Evolutionary conservation across 2,113 vertebrate genomes (phyloP).

Genomic region (Diglossa brunneiventris): DNA sequence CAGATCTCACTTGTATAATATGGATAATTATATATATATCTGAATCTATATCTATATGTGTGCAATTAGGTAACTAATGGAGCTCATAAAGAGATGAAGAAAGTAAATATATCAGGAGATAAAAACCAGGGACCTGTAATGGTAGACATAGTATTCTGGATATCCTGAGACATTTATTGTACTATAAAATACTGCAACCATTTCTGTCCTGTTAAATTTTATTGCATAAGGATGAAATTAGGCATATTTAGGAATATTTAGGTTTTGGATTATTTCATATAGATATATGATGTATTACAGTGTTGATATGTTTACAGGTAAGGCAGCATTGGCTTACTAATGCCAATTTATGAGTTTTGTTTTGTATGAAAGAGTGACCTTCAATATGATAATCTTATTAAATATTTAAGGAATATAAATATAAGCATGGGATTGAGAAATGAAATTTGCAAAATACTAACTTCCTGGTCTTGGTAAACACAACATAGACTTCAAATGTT

Average conservation of each 20-base stretch:
- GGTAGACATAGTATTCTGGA: not conserved
- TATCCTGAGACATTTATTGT: not conserved
- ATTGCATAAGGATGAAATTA: not conserved
- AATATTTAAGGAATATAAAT: not conserved
- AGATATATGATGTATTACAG: not conserved
- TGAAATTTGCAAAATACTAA: not conserved
- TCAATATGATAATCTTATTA: not conserved
- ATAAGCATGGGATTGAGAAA: not conserved
- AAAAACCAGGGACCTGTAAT: not conserved
- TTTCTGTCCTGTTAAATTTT: not conserved
- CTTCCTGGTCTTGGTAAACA: not conserved
- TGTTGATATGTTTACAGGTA: not conserved
- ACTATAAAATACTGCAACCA: not conserved
- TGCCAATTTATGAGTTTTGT: not conserved
- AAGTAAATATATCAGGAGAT: not conserved
- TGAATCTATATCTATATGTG: not conserved
- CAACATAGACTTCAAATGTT: not conserved
- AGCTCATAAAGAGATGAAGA: not conserved
- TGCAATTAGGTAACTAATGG: not conserved
- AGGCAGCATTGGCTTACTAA: not conserved
- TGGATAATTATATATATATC: not conserved
- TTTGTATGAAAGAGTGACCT: not conserved
- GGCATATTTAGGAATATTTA: not conserved
- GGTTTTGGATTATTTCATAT: not conserved
- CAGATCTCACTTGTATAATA: not conserved